Evolutionary conservation across 2,888 invertebrate genomes (phyloP).

Genomic region (Tetranychus piercei): DNA sequence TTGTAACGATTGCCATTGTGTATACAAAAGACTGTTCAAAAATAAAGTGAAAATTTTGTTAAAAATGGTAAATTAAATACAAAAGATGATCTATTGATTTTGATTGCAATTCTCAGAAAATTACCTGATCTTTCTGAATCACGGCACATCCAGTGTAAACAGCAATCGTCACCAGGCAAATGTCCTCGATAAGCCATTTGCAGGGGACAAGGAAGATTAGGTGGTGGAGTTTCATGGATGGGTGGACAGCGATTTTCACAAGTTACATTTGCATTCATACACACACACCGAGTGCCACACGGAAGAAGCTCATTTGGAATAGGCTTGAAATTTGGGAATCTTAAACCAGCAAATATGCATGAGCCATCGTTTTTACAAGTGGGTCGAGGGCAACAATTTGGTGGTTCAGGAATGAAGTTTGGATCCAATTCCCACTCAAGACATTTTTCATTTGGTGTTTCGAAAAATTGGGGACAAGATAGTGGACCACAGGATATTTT

Average conservation of each 20-base stretch:
- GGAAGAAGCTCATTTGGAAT: slow-evolving; percentile 53
- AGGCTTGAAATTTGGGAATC: slow-evolving; percentile 56
- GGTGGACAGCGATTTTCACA: slow-evolving; percentile 64
- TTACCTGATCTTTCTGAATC: slow-evolving; percentile 21
- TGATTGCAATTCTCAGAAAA: background rate
- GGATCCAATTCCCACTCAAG: slow-evolving; percentile 68
- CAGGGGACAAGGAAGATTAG: slow-evolving; percentile 48
- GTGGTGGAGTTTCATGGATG: slow-evolving; percentile 54
- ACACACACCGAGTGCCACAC: slow-evolving; percentile 66
- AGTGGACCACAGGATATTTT: slow-evolving; percentile 53
- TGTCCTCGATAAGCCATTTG: slow-evolving; percentile 46
- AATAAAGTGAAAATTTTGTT: background rate
- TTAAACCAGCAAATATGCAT: slow-evolving; percentile 50
- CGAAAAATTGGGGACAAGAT: slow-evolving; percentile 63
- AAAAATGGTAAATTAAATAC: background rate
- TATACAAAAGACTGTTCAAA: slow-evolving; percentile 21
- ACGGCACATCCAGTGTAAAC: slow-evolving; percentile 51
- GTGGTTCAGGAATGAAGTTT: slow-evolving; percentile 28
- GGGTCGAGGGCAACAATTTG: slow-evolving; percentile 28
- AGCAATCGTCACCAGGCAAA: slow-evolving; percentile 60
- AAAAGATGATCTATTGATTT: background rate
- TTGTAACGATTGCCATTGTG: slow-evolving; percentile 25
- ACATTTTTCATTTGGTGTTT: slow-evolving; percentile 46
- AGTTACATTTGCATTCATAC: slow-evolving; percentile 66
- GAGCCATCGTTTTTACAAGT: slow-evolving; percentile 45